Conservation (phyloP, 64 coral and sea anemone species). For the Anthopleura sola region DNA sequence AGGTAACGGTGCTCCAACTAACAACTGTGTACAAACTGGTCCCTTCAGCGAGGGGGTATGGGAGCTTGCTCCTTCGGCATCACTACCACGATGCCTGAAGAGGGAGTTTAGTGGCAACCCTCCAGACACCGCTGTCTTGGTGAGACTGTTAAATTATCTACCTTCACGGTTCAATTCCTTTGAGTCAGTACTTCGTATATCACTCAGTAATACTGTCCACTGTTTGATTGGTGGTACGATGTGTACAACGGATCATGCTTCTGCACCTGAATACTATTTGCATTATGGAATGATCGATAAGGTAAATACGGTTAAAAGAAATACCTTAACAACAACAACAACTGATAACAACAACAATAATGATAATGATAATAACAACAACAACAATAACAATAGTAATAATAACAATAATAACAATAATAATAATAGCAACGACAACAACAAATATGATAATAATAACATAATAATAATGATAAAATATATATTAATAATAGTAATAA, state of each 20-base stretch:
- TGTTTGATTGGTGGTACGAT: constrained; percentile 33
- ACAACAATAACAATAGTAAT: no score
- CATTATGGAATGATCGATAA: constrained; percentile 39
- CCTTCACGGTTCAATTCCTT: not conserved
- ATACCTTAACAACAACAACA: no score
- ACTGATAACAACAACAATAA: no score
- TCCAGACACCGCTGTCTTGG: not conserved
- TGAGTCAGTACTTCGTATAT: not conserved
- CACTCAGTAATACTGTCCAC: not conserved
- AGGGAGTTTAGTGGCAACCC: not conserved
- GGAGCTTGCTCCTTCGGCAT: not conserved
- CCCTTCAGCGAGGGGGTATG: constrained; percentile 19
- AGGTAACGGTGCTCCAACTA: not conserved
- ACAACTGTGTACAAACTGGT: constrained; percentile 45
- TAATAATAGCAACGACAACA: no score
- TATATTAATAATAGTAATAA: no score
- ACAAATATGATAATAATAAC: no score
- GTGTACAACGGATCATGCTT: constrained; percentile 24
- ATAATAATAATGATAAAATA: no score
- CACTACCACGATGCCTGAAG: not conserved
- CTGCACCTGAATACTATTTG: constrained; percentile 42
- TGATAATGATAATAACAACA: no score
- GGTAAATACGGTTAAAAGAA: not conserved
- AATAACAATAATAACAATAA: no score
- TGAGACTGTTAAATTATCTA: not conserved